Base-by-base conservation (phyloP, 1,140 invertebrate species). In the Drosophila pallidifrons region DNA sequence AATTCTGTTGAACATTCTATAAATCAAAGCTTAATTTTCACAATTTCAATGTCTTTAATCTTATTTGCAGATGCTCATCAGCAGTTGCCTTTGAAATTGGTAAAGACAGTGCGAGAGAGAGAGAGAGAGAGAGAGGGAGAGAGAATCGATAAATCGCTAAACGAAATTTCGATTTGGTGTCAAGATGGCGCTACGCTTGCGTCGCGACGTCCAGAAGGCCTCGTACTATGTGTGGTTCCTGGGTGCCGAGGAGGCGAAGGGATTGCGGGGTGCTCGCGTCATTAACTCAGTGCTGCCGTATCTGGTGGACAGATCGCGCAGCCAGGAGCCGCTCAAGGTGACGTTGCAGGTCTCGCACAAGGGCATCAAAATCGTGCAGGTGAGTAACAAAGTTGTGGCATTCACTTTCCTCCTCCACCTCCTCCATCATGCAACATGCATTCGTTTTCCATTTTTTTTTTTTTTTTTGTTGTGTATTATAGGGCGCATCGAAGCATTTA, bases 171-270 rank as follows among this genome's bases (percentile, higher is more conserved):
- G 61, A 57, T 49, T 20, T 30, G 2, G n/a, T 30, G 5, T 8
- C 11, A 87, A 75, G 45, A 95, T 95, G 95, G 95, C 95, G 91
- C 91, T 96, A 81, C 94, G 95, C 93, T 93, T 96, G 82, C 95
- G 95, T 90, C 97, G 97, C 91, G 97, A 98, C 91, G 96, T 98
- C 79, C 98, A 98, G 93, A 99, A 99, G 92, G 97, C 97, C 51
- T 98, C 98, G 35, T 99, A 99, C 93, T 99, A 99, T 93, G 98
- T 99, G 51, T 98, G 98, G 97, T 99, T 99, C 94, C 94, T 99
- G 77, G 98, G 98, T 16, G 98, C 98, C 78, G 97, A 98, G 93
- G 98, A 99, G 93, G 96, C 97, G 32, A 96, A 97, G 80, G 98
- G 98, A 11, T 94, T 99, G 70, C 94, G 97, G 10, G 97, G 98